These are phyloP conservation scores for Rousettus leschenaultii DNA, from an alignment of 2,113 vertebrate species.

Conservation along the genomic window DNA sequence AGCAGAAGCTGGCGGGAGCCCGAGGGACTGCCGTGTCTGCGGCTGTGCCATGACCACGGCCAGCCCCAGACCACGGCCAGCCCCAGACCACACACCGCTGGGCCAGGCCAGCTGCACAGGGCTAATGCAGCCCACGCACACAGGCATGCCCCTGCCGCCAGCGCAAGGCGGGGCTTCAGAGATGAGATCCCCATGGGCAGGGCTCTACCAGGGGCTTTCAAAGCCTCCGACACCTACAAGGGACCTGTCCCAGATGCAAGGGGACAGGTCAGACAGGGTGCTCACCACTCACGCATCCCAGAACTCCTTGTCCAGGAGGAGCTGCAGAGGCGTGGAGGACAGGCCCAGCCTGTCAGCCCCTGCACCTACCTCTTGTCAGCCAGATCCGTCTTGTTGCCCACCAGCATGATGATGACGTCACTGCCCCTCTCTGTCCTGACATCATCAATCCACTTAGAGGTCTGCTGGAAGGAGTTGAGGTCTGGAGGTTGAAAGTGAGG, in stretches of 20 bases:
- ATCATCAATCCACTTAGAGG: slow-evolving; percentile 96
- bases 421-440: slow-evolving; percentile 94
- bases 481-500: slow-evolving; percentile 79
- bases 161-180: not conserved
- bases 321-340: not conserved
- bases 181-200: fast-evolving
- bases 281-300: fast-evolving
- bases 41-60: not conserved
- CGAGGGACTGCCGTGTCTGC: not conserved
- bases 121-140: fast-evolving
- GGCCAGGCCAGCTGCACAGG: not conserved
- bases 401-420: slow-evolving; percentile 96
- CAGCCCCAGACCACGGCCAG: not conserved
- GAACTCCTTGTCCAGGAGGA: not conserved
- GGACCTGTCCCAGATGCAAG: not conserved
- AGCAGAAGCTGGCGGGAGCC: not conserved
- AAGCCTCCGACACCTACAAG: not conserved
- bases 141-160: not conserved
- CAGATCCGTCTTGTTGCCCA: slow-evolving; percentile 95
- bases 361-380: slow-evolving; percentile 90
- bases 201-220: not conserved
- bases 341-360: fast-evolving
- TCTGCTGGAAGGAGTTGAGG: slow-evolving; percentile 95
- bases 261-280: not conserved
- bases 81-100: fast-evolving